phyloP scores from a whole-genome alignment of 2,113 vertebrate species.

The Cygnus buccinator region DNA sequence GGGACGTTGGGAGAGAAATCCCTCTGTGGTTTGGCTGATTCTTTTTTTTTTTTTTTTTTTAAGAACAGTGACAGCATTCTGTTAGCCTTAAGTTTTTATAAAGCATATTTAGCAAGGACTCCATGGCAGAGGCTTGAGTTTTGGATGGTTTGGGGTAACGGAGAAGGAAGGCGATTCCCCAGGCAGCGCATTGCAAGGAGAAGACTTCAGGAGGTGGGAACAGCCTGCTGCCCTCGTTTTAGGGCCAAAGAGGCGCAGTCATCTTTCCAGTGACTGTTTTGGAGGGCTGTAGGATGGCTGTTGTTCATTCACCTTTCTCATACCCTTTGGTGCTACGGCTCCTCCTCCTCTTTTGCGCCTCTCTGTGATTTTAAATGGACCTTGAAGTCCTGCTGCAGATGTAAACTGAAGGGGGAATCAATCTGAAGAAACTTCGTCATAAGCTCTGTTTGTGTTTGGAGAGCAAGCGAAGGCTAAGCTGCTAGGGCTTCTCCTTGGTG shows the following conservation, averaged over 20 bases:
- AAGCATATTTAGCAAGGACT: background rate
- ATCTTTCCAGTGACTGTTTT: too few relatives aligned
- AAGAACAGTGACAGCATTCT: background rate
- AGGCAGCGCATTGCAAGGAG: background rate
- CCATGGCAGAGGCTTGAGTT: background rate
- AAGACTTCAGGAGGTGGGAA: background rate
- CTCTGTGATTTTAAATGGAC: background rate
- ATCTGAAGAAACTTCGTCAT: background rate
- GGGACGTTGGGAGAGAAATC: background rate
- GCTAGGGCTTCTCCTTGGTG: background rate
- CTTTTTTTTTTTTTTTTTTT: too few relatives aligned
- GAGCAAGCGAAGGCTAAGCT: background rate
- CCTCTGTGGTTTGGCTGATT: background rate
- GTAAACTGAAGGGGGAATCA: background rate
- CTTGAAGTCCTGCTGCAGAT: background rate
- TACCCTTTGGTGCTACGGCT: background rate
- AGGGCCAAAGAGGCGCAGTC: fast-evolving
- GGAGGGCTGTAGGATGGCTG: fast-evolving
- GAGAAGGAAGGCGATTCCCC: background rate
- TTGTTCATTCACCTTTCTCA: background rate
- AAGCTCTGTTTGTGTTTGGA: background rate
- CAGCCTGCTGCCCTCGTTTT: fast-evolving
- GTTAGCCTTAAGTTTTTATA: background rate
- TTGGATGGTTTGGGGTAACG: background rate
- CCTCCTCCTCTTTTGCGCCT: background rate